Conservation (phyloP, 2,797 vertebrate species). For the Characodon lateralis region DNA sequence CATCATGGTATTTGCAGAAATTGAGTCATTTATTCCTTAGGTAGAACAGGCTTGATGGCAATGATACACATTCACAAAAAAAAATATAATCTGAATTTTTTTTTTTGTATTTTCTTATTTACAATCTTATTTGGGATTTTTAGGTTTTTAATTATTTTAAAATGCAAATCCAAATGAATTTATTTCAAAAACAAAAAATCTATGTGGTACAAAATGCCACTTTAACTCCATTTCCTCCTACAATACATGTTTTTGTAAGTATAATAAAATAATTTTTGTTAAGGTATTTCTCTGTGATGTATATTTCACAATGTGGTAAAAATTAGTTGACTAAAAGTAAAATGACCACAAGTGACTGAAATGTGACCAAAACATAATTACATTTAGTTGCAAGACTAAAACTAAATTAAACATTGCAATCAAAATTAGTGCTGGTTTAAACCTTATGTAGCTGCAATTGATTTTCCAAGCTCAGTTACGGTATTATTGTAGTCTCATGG, state of each 20-base stretch:
- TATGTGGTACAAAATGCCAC: not conserved
- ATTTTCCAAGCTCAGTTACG: not conserved
- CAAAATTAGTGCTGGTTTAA: constrained; percentile 5
- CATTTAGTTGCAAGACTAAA: not conserved
- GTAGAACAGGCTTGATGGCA: not conserved
- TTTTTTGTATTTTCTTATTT: not conserved
- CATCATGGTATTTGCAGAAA: not conserved
- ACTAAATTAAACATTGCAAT: not conserved
- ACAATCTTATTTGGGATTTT: not conserved
- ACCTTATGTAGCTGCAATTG: not conserved
- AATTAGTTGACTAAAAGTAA: not conserved
- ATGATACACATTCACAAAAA: not conserved
- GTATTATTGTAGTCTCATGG: not conserved
- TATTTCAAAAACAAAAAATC: not conserved
- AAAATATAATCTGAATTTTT: not conserved
- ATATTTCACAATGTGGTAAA: not conserved
- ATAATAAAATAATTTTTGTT: not conserved
- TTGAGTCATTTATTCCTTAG: not conserved
- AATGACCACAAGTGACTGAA: not conserved
- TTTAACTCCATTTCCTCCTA: not conserved
- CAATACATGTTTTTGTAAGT: not conserved
- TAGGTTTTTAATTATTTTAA: no score
- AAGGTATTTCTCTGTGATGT: not conserved
- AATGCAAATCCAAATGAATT: no score
- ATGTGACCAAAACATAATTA: not conserved